A percentile compares a stretch with the other conserved stretches of the same genome.
phyloP scores from a whole-genome alignment of 1,140 invertebrate genomes.

The Lasioglossum albipes region DNA sequence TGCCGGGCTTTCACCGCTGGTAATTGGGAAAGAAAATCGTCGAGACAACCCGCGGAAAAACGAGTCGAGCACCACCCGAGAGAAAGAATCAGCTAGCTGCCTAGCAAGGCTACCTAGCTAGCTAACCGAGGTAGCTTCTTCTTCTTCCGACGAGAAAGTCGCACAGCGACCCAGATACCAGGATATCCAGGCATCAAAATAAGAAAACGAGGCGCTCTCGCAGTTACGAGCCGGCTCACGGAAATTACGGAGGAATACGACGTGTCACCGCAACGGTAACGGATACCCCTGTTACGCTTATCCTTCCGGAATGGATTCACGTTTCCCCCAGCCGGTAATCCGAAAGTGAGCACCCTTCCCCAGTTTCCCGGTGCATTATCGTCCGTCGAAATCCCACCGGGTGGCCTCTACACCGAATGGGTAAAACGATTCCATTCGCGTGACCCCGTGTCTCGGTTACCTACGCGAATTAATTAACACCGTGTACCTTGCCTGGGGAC shows the following conservation, averaged over 20 bases:
- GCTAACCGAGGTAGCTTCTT: no score
- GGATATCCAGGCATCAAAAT: not conserved
- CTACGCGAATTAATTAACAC: constrained; percentile 7
- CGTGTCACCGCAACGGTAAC: not conserved
- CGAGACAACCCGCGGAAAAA: not conserved
- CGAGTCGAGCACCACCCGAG: not conserved
- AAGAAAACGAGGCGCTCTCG: not conserved
- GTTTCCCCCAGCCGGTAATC: not conserved
- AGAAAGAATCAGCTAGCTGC: no score
- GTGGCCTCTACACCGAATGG: not conserved
- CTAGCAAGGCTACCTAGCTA: no score
- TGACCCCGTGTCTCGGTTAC: not conserved
- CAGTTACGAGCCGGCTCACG: not conserved
- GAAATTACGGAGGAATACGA: not conserved
- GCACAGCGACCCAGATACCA: not conserved
- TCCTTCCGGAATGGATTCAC: not conserved
- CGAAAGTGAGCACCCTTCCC: not conserved
- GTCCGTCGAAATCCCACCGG: constrained; percentile 1
- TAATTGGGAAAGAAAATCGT: constrained; percentile 33
- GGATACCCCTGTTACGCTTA: not conserved
- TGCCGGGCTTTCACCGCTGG: constrained; percentile 12
- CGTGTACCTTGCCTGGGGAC: not conserved
- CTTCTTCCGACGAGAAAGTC: not conserved
- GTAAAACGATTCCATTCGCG: not conserved
- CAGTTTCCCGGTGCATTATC: not conserved